Evolutionary conservation across 2,113 vertebrate genomes (phyloP).

Genomic region (Bambusicola thoracicus): DNA sequence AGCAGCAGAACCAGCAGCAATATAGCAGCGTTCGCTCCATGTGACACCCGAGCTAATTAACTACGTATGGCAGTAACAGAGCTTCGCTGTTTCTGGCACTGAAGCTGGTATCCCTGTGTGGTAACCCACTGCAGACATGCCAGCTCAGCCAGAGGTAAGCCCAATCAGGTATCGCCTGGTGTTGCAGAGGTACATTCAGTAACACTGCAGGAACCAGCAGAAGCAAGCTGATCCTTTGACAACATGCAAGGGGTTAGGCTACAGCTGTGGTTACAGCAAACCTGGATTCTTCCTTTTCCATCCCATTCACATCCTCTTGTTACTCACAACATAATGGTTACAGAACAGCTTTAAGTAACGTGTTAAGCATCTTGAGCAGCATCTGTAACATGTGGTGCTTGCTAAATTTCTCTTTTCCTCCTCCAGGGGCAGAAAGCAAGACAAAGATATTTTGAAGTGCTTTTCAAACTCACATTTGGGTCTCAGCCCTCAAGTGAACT

Average conservation of each 20-base stretch:
- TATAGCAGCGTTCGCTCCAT: constrained; percentile 27
- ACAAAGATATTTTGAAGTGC: not conserved
- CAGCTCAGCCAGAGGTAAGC: constrained; percentile 42
- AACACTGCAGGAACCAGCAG: not conserved
- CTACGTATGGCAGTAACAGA: constrained; percentile 52
- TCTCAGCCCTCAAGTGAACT: not conserved
- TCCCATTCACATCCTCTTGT: not conserved
- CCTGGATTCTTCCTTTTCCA: not conserved
- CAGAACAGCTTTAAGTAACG: constrained; percentile 37
- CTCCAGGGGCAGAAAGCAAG: constrained; percentile 28
- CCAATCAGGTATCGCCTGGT: not conserved
- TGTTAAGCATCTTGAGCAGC: constrained; percentile 44
- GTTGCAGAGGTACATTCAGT: rapidly evolving
- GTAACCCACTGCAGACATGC: constrained; percentile 12
- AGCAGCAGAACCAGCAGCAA: constrained; percentile 44
- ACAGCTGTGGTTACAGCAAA: constrained; percentile 33
- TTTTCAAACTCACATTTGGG: not conserved
- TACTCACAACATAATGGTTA: not conserved
- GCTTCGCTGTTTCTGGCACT: constrained; percentile 54
- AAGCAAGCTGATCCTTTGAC: not conserved
- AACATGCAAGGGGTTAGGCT: not conserved
- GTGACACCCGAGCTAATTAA: constrained; percentile 63
- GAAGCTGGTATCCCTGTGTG: constrained; percentile 18
- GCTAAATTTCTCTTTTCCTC: constrained; percentile 38
- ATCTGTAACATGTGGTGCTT: constrained; percentile 41